Evolutionary conservation across 2,888 invertebrate species (phyloP).

Genomic region (Pecten maximus): DNA sequence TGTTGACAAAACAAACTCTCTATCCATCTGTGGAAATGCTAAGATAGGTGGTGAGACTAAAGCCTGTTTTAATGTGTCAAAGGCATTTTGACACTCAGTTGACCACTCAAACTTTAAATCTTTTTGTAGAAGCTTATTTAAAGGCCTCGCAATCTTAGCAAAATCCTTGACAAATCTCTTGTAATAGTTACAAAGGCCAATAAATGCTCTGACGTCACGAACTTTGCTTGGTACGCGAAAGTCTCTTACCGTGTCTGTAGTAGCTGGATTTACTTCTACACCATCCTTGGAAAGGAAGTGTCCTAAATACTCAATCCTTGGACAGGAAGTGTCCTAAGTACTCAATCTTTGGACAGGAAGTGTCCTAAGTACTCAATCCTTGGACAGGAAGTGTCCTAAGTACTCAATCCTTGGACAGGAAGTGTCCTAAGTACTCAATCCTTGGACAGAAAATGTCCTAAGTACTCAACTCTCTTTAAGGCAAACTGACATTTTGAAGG

Average conservation of each 20-base stretch:
- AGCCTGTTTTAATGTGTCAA: constrained; percentile 52
- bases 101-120: constrained; percentile 37
- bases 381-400: too few relatives aligned
- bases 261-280: constrained; percentile 43
- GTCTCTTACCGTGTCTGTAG: constrained; percentile 52
- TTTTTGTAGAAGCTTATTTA: constrained; percentile 25
- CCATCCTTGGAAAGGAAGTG: too few relatives aligned
- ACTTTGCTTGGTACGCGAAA: constrained; percentile 53
- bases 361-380: constrained; percentile 52
- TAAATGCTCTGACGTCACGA: too few relatives aligned
- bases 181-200: constrained; percentile 51
- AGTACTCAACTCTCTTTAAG: constrained; percentile 42
- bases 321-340: constrained; percentile 57
- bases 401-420: constrained; percentile 46
- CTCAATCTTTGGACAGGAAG: too few relatives aligned
- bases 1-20: constrained; percentile 52
- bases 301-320: too few relatives aligned
- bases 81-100: constrained; percentile 54
- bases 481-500: constrained; percentile 55
- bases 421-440: constrained; percentile 52
- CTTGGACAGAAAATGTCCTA: too few relatives aligned
- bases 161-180: too few relatives aligned
- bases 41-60: constrained; percentile 54
- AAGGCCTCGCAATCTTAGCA: too few relatives aligned
- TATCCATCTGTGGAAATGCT: constrained; percentile 55